Base-by-base conservation (phyloP, 2,113 vertebrate species). In the Strix uralensis region DNA sequence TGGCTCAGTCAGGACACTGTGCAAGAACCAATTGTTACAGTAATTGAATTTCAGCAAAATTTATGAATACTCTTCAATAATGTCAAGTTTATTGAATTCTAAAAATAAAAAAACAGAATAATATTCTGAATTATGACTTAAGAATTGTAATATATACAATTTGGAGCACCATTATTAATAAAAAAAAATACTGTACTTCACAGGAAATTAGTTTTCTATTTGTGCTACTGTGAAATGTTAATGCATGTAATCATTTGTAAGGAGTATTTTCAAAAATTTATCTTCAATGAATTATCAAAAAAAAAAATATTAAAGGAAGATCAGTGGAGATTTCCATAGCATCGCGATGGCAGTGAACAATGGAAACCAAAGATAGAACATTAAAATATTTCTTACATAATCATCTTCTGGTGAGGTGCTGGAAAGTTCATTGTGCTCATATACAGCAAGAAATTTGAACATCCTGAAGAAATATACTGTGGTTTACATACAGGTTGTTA, bases 201-300 rank as follows among this genome's bases (percentile, higher is more conserved):
- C 95, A 93, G 88, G 94, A 97, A 96, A 96, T 94, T 93, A 81
- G n/a, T 95, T 96, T 87, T 88, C 69, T 87, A 46, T 83, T 87
- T 81, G 57, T 86, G 73, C 47, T 92, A 7, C 80, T 92, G 69
- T 84, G 86, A 79, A 96, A 90, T 81, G 89, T 74, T 95, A 79
- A 85, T 77, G 61, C 17, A 1, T 72, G 89, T 80, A 92, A 82
- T 79, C 34, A 89, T 69, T 87, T 94, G 40, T 59, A 42, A 70
- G 62, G 78, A 94, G 6, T 51, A 63, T 47, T 90, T 87, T 63
- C 57, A 32, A 65, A 86, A 97, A 92, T 52, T 36, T 83, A 49
- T 91, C 90, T 96, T 77, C 52, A 91, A 5, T 42, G 36, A 65
- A 49, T 72, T 57, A 25, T 38, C 44, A 59, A 62, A 85, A 90